Evolutionary conservation across 2,797 vertebrate species (phyloP).

Genomic region (Tapirus indicus): DNA sequence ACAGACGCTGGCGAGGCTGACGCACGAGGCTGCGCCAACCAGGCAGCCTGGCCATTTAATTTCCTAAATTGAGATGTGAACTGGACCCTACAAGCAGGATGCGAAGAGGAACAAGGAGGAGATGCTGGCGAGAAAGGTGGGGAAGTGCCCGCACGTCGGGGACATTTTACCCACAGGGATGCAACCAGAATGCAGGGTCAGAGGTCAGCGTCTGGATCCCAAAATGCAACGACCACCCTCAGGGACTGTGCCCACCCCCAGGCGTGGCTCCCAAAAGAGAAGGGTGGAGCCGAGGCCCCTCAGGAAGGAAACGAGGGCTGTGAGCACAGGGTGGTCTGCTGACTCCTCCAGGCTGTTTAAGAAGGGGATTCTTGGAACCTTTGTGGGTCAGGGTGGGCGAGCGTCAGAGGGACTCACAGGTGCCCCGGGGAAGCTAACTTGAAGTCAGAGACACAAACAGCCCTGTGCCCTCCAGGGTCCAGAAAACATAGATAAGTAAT

Average conservation of each 20-base stretch:
- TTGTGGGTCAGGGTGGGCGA: conserved; percentile 20
- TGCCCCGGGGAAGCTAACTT: neutral
- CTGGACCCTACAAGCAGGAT: conserved; percentile 52
- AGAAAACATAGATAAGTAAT: neutral
- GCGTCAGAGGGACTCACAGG: neutral
- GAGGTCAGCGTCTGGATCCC: neutral
- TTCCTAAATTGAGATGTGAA: conserved; percentile 66
- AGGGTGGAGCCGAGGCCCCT: neutral
- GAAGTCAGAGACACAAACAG: neutral
- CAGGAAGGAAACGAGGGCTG: neutral
- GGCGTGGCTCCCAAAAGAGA: neutral
- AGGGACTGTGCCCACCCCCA: neutral
- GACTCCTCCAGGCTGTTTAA: conserved; percentile 78
- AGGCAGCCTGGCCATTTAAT: neutral
- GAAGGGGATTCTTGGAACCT: conserved; percentile 72
- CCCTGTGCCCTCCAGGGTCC: neutral
- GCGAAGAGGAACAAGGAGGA: conserved; percentile 46
- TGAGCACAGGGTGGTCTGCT: conserved; percentile 76
- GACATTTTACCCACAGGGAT: no score
- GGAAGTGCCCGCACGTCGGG: rapidly evolving
- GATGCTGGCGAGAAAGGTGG: neutral
- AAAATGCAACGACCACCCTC: neutral
- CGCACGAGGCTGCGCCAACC: neutral
- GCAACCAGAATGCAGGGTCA: neutral
- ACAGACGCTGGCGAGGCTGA: neutral